Evolutionary conservation across 2,888 invertebrate species (phyloP).

Genomic region (Pheosia gnoma): DNA sequence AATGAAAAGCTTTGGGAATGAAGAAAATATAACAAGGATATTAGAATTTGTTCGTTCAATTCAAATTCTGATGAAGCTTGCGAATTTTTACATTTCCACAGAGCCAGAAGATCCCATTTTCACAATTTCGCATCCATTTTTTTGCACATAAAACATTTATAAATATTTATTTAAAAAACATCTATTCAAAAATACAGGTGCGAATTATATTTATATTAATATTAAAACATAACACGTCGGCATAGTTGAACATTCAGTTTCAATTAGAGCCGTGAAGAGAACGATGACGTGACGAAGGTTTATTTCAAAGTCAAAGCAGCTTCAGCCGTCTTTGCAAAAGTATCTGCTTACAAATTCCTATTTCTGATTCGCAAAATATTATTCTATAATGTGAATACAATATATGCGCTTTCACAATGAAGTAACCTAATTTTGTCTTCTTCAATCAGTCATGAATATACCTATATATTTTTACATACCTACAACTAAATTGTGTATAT

Average conservation of each 20-base stretch:
- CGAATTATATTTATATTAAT: slow-evolving; percentile 14
- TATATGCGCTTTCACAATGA: not conserved
- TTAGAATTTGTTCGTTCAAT: slow-evolving; percentile 35
- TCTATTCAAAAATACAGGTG: not conserved
- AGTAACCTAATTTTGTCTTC: not conserved
- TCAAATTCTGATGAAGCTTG: slow-evolving; percentile 35
- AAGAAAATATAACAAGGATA: slow-evolving; percentile 25
- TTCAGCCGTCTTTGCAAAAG: slow-evolving; percentile 17
- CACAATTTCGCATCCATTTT: not conserved
- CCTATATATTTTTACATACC: too few species aligned
- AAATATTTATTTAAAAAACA: too few species aligned
- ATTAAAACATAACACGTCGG: slow-evolving; percentile 12
- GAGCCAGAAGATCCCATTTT: slow-evolving; percentile 3
- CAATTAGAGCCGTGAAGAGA: slow-evolving; percentile 44
- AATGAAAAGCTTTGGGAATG: slow-evolving; percentile 26
- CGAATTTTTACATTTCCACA: slow-evolving; percentile 16
- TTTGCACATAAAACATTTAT: too few species aligned
- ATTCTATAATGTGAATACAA: not conserved
- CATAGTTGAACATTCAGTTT: slow-evolving; percentile 45
- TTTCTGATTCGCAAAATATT: too few species aligned
- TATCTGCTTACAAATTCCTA: slow-evolving; percentile 9
- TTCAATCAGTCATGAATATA: not conserved
- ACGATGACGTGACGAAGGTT: slow-evolving; percentile 51
- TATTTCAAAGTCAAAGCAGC: slow-evolving; percentile 33
- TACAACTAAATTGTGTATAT: too few species aligned